phyloP scores from a whole-genome alignment of 2,888 invertebrate genomes.

The Agrotis segetum region DNA sequence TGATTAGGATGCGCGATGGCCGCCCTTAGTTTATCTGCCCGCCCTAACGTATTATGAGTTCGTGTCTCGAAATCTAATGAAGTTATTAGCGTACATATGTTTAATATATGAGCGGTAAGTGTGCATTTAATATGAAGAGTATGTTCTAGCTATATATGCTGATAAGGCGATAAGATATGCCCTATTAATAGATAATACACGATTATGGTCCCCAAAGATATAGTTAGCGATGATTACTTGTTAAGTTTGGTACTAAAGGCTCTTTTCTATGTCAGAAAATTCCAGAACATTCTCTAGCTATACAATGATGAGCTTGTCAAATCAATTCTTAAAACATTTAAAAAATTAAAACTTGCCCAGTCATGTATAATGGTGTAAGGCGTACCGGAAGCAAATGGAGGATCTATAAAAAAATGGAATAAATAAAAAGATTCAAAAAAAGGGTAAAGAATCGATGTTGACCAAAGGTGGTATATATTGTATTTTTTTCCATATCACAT shows the following conservation, averaged over 20 bases:
- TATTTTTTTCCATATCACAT: no score
- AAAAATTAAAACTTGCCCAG: no score
- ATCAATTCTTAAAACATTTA: no score
- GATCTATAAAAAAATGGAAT: no score
- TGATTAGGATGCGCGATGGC: conserved; percentile 69
- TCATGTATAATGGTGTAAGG: no score
- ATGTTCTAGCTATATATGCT: conserved; percentile 1
- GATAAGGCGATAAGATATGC: conserved; percentile 24
- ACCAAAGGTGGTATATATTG: no score
- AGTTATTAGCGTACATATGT: conserved; percentile 51
- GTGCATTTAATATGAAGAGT: conserved; percentile 11
- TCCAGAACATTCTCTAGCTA: no score
- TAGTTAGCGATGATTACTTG: neutral
- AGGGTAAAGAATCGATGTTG: no score
- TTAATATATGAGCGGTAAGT: conserved; percentile 30
- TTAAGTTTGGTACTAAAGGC: neutral
- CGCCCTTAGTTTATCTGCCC: conserved; percentile 72
- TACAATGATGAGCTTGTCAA: no score
- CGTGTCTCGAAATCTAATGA: conserved; percentile 77
- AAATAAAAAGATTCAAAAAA: no score
- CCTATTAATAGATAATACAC: neutral
- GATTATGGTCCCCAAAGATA: neutral
- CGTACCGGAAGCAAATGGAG: no score
- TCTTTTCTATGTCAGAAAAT: no score
- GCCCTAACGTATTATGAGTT: conserved; percentile 73